A percentile compares a stretch with the other conserved stretches of the same genome.
phyloP scores from a whole-genome alignment of 1,140 invertebrate genomes.

The Drosophila lowei region DNA sequence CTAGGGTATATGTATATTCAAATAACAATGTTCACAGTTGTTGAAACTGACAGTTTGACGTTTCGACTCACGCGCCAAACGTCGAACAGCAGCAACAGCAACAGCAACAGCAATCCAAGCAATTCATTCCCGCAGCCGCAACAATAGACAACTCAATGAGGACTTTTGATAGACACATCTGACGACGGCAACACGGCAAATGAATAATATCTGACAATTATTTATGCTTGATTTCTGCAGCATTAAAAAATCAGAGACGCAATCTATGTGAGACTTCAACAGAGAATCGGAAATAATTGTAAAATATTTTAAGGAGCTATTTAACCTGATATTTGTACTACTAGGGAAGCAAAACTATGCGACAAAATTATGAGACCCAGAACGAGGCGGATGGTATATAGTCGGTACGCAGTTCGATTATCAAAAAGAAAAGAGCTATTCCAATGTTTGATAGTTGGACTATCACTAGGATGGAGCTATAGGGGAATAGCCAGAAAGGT shows the following conservation, averaged over 20 bases:
- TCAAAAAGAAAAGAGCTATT: no score
- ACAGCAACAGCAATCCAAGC: conserved; percentile 29
- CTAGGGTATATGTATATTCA: no score
- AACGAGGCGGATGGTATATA: no score
- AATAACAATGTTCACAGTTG: conserved; percentile 56
- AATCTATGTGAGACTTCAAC: conserved; percentile 31
- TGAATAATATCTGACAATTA: conserved; percentile 67
- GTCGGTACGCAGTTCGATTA: no score
- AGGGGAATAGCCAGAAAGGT: no score
- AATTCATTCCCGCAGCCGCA: conserved; percentile 26
- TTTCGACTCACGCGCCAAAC: conserved; percentile 74
- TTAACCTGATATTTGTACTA: no score
- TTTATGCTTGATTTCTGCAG: conserved; percentile 41
- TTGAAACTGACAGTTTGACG: conserved; percentile 71
- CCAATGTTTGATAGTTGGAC: no score
- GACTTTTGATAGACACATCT: conserved; percentile 49
- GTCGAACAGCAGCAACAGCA: conserved; percentile 29
- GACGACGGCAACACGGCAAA: conserved; percentile 41
- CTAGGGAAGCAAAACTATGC: no score
- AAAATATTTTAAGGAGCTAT: no score
- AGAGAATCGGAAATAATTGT: conserved; percentile 23
- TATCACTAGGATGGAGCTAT: no score
- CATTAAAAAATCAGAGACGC: conserved; percentile 32
- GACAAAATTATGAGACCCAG: no score
- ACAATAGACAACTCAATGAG: conserved; percentile 62